Percentiles rank a stretch among this genome's conserved stretches.
Conservation (phyloP, 2,888 invertebrate genomes). For the Pristionchus fissidentatus region DNA sequence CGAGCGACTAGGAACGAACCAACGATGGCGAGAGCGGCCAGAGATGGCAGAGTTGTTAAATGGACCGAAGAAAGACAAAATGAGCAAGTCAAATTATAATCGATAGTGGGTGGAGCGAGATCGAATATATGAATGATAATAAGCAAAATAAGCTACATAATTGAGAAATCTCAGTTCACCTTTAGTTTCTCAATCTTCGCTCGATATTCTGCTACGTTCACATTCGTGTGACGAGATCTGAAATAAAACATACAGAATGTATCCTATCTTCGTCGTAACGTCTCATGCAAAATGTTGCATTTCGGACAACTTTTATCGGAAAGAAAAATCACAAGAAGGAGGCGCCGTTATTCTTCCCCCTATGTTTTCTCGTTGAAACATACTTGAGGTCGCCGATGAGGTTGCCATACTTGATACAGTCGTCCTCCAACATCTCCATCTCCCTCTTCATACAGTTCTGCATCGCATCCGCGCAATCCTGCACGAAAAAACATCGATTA, state of each 20-base stretch:
- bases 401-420: constrained; percentile 61
- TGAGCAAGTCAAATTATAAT: too few relatives aligned
- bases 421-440: constrained; percentile 64
- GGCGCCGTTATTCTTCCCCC: too few relatives aligned
- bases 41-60: not conserved
- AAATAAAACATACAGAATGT: not conserved
- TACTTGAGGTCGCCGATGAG: constrained; percentile 61
- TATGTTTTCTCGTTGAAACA: not conserved
- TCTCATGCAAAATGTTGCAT: too few relatives aligned
- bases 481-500: constrained; percentile 23
- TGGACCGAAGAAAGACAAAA: too few relatives aligned
- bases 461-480: constrained; percentile 70
- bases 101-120: too few relatives aligned
- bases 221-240: constrained; percentile 27
- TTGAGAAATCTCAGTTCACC: not conserved
- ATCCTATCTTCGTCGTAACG: not conserved
- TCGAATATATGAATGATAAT: too few relatives aligned
- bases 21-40: not conserved
- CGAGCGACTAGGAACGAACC: not conserved
- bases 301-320: too few relatives aligned
- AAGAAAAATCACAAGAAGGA: too few relatives aligned
- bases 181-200: constrained; percentile 41
- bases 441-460: constrained; percentile 66
- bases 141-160: not conserved
- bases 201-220: constrained; percentile 23